phyloP scores from a whole-genome alignment of 1,140 invertebrate genomes.

The Bombus waltoni region DNA sequence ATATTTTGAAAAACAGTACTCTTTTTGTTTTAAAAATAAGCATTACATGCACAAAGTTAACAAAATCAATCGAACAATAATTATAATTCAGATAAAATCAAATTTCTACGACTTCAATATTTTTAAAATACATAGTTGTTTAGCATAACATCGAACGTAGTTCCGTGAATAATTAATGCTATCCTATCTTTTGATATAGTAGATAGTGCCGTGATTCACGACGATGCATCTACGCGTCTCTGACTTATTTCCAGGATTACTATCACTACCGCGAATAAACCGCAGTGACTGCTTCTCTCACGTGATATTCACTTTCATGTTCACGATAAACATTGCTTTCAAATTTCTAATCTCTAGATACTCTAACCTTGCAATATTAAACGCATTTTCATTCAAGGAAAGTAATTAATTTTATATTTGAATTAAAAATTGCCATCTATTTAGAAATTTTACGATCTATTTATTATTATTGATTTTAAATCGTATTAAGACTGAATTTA shows the following conservation, averaged over 20 bases:
- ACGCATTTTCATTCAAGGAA: neutral
- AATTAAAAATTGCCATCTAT: no score
- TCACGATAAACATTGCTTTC: conserved; percentile 2
- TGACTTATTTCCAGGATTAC: conserved; percentile 27
- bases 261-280: conserved; percentile 24
- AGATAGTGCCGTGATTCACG: neutral
- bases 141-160: neutral
- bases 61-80: neutral
- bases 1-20: no score
- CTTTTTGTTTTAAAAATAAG: neutral
- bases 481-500: neutral
- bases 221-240: neutral
- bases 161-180: neutral
- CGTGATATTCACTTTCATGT: conserved; percentile 34
- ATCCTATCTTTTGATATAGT: neutral
- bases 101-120: neutral
- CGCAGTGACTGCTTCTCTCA: conserved; percentile 13
- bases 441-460: neutral
- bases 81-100: neutral
- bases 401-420: neutral
- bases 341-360: conserved; percentile 14
- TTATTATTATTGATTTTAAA: neutral
- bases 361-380: neutral
- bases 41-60: neutral
- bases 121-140: no score